Evolutionary conservation across 92 coral and sea anemone species (phyloP), one percentile per base, ranked within the genome.

Genomic region (Metridium senile): DNA sequence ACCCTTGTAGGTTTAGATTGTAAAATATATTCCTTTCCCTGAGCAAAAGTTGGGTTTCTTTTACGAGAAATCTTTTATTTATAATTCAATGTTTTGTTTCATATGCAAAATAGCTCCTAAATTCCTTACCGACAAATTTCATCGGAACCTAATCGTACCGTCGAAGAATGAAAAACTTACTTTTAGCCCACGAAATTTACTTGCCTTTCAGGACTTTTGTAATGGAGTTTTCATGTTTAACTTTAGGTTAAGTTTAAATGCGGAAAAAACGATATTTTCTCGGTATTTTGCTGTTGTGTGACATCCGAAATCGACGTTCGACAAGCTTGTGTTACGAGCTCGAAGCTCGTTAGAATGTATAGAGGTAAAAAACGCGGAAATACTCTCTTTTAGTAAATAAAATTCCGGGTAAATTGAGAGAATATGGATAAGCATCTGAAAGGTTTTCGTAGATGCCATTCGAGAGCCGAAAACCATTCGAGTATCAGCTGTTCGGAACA

Each of bases 401-500:
- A 31, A 57, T 57, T 73, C 53, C 16, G 63, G 21, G 26, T 8
- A 26, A 54, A 20, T 21, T 21, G 3, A 54, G 23, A 4, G 13
- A 3, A 54, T 16, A 2, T 16, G n/a, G 20, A 54, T 3, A 54
- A 54, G 59, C 59, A 54, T 20, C 17, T 10, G 23, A 54, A 54
- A 9, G 59, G 58, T n/a, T 26, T 74, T 39, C 64, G 34, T 7
- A 68, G 75, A 39, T 51, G 29, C 23, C 57, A 39, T 21, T 58
- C 65, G 49, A 68, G 61, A 49, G 75, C 74, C 56, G 77, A 59
- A 82, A 79, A 74, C 52, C 52, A 71, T 74, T 79, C 75, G 57
- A 53, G 73, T 78, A 88, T 91, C 97, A 91, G 97, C 93, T 91
- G 97, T 89, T 86, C 85, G 91, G 78, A 89, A 89, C 74, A 93